These are phyloP conservation scores for Drosophila santomea DNA, from an alignment of 1,140 invertebrate species.

Conservation along the genomic window DNA sequence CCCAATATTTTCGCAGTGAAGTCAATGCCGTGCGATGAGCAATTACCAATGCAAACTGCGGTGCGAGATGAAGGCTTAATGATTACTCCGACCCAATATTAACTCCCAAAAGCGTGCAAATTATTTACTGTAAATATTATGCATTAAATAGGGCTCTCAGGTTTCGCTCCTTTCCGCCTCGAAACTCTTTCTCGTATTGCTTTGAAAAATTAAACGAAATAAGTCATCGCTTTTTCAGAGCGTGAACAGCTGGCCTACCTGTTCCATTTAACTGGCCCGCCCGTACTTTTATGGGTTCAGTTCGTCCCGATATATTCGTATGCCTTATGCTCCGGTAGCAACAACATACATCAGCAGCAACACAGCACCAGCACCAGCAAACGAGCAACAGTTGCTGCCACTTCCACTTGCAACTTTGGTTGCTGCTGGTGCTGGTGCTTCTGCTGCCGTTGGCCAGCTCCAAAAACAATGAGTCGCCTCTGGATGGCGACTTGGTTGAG, in stretches of 20 bases:
- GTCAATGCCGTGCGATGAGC: conserved; percentile 26
- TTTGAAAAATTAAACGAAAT: conserved; percentile 39
- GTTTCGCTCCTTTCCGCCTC: conserved; percentile 17
- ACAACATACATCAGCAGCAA: conserved; percentile 25
- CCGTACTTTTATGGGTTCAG: conserved; percentile 78
- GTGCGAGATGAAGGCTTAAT: conserved; percentile 11
- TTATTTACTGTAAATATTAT: conserved; percentile 68
- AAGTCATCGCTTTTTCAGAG: conserved; percentile 76
- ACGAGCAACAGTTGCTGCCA: conserved; percentile 55
- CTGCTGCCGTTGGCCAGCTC: conserved; percentile 49
- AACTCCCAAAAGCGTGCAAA: conserved; percentile 46
- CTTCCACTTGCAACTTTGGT: conserved; percentile 37
- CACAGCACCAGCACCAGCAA: conserved; percentile 36
- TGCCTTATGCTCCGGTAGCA: conserved; percentile 70
- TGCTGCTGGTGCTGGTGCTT: conserved; percentile 17
- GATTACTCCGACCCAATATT: conserved; percentile 44
- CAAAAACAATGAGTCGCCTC: conserved; percentile 57
- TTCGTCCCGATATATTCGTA: conserved; percentile 53
- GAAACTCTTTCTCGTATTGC: conserved; percentile 9
- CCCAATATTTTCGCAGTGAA: conserved; percentile 11
- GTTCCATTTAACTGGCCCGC: conserved; percentile 77
- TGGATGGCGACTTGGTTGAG: conserved; percentile 72
- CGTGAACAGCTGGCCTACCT: conserved; percentile 79
- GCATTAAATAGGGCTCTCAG: conserved; percentile 48
- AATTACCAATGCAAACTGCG: conserved; percentile 53